Conservation (phyloP, 2,113 vertebrate species). For the Rhinichthys klamathensis region DNA sequence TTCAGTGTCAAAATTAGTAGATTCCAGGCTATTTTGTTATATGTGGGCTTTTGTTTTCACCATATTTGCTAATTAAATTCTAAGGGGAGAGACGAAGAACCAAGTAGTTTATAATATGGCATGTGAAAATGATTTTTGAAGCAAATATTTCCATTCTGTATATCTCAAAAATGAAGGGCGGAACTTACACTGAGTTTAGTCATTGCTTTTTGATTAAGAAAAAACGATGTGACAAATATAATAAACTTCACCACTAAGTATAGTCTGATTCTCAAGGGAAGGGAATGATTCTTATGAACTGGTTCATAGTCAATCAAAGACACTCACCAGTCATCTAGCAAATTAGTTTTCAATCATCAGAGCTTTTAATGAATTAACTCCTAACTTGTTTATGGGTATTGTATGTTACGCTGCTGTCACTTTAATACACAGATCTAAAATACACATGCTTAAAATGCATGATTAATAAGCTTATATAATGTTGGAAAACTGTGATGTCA, state of each 20-base stretch:
- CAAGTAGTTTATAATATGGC: not conserved
- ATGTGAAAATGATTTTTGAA: not conserved
- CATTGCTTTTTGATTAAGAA: not conserved
- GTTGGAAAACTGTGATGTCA: no score
- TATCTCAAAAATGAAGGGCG: not conserved
- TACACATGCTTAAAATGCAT: no score
- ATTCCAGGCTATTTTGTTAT: not conserved
- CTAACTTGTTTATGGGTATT: not conserved
- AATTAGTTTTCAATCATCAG: not conserved
- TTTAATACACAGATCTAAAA: no score
- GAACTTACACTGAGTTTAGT: not conserved
- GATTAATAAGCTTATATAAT: no score
- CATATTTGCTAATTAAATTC: not conserved
- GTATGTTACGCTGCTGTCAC: no score
- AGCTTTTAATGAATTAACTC: not conserved
- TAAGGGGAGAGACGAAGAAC: not conserved
- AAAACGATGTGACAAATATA: not conserved
- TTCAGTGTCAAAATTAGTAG: not conserved
- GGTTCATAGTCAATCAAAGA: not conserved
- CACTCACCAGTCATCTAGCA: not conserved
- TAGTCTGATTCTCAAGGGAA: not conserved
- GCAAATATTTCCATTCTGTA: not conserved
- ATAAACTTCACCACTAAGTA: not conserved
- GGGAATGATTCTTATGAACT: not conserved
- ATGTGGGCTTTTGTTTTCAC: not conserved